Percentiles rank a stretch among this genome's conserved stretches.
Evolutionary conservation across 1,140 invertebrate species (phyloP).

Genomic region (Papilio dardanus): DNA sequence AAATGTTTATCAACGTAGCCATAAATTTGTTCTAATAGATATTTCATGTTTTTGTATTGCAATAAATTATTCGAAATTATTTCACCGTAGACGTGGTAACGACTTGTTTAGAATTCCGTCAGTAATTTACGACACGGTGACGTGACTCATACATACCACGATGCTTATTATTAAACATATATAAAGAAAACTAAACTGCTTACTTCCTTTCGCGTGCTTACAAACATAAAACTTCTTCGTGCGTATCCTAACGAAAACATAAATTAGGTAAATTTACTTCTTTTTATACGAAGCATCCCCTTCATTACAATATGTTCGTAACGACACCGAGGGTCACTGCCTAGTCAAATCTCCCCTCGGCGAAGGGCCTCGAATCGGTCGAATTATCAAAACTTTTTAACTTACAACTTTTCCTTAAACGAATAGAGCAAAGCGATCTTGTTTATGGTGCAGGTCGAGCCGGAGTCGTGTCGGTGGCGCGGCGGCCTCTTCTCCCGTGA

Average conservation of each 20-base stretch:
- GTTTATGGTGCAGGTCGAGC: constrained; percentile 58
- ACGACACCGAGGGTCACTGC: constrained; percentile 72
- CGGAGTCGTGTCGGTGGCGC: constrained; percentile 43
- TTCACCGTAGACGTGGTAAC: constrained; percentile 56
- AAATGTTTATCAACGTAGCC: constrained; percentile 14
- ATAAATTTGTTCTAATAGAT: constrained; percentile 21
- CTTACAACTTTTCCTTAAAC: constrained; percentile 76
- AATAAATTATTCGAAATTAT: constrained; percentile 55
- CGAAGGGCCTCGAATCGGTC: constrained; percentile 65
- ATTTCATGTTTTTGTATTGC: constrained; percentile 24
- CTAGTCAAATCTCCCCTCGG: constrained; percentile 70
- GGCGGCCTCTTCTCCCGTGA: constrained; percentile 61
- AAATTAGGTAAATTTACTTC: constrained; percentile 80
- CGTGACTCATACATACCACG: constrained; percentile 67
- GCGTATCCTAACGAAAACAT: constrained; percentile 79
- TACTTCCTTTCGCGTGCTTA: constrained; percentile 78
- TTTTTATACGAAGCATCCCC: constrained; percentile 77
- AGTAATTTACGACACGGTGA: constrained; percentile 63
- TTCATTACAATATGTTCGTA: constrained; percentile 79
- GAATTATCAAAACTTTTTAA: constrained; percentile 81
- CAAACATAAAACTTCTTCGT: constrained; percentile 78
- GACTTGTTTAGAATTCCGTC: constrained; percentile 65
- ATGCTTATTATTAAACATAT: constrained; percentile 73
- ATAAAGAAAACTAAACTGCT: constrained; percentile 70
- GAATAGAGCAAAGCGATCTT: constrained; percentile 58